phyloP scores from a whole-genome alignment of 2,888 invertebrate genomes.

The Physocephala rufipes region DNA sequence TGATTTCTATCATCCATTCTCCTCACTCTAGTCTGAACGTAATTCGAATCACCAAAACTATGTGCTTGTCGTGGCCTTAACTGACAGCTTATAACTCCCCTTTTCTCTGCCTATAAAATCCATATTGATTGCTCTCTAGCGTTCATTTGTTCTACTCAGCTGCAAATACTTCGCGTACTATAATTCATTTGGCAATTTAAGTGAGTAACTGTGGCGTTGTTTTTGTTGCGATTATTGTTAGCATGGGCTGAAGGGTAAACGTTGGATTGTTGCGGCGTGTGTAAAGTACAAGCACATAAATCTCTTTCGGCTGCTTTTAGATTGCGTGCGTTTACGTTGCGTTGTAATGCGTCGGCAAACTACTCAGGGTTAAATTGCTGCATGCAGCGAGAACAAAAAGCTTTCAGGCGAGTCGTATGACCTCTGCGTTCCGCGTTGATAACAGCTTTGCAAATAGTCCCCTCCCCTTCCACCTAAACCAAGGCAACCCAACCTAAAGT shows the following conservation, averaged over 20 bases:
- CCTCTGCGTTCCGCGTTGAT: not conserved
- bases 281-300: conserved; percentile 56
- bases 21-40: not conserved
- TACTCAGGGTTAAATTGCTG: conserved; percentile 14
- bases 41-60: conserved; percentile 17
- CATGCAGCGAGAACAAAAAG: not conserved
- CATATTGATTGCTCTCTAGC: conserved; percentile 32
- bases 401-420: not conserved
- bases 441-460: not conserved
- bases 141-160: conserved; percentile 35
- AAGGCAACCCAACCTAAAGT: conserved; percentile 7
- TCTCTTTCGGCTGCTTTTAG: conserved; percentile 47
- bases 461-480: not conserved
- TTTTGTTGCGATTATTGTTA: not conserved
- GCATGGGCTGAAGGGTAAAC: conserved; percentile 12
- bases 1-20: no score
- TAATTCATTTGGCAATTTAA: conserved; percentile 52
- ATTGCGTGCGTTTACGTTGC: conserved; percentile 30
- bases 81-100: not conserved
- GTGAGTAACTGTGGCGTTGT: conserved; percentile 34
- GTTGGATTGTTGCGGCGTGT: conserved; percentile 39
- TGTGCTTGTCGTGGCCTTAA: not conserved
- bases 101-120: not conserved
- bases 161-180: conserved; percentile 29
- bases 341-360: conserved; percentile 25